Evolutionary conservation across 2,113 vertebrate genomes (phyloP), one percentile per base, ranked within the genome.

Genomic region (Bujurquina vittata): DNA sequence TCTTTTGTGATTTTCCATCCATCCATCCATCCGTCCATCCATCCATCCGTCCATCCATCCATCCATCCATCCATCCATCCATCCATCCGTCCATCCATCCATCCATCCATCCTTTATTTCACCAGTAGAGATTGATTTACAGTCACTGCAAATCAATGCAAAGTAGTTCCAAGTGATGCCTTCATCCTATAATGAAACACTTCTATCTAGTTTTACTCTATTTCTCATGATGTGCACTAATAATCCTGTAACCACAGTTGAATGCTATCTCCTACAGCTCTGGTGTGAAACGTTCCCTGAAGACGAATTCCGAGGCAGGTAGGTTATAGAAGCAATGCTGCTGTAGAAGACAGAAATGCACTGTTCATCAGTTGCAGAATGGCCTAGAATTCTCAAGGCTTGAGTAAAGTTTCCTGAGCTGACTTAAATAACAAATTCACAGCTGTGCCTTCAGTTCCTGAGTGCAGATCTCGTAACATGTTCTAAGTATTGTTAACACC

Each of bases 391-490:
- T 74, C 52, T 40, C 54, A 55, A 55, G 67, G 26, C 8, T 31
- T 31, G 18, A 37, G 37, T 55, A 60, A 14, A 75, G 75, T 49
- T 54, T 81, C 62, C 79, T 56, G 49, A 33, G 75, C 0, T 23
- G 61, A 29, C 12, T 72, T 5, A 18, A 52, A 73, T 72, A 40
- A 73, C n/a, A 11, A 35, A 58, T 10, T 67, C 33, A 54, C 26
- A 33, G 55, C 67, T 61, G 55, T 15, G 69, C 22, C 26, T 29
- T 55, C 63, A 79, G 54, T 77, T 91, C 73, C 73, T 77, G 63
- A 33, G 40, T 6, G 74, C 55, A 46, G 65, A 86, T 79, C 58
- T 15, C 10, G 37, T 87, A 29, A 73, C 78, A 58, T 61, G 49
- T 43, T 81, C 65, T 69, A 23, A n/a, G 29, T 33, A 4, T 17